Evolutionary conservation across 2,797 vertebrate species (phyloP).

Genomic region (Cetoscarus ocellatus): DNA sequence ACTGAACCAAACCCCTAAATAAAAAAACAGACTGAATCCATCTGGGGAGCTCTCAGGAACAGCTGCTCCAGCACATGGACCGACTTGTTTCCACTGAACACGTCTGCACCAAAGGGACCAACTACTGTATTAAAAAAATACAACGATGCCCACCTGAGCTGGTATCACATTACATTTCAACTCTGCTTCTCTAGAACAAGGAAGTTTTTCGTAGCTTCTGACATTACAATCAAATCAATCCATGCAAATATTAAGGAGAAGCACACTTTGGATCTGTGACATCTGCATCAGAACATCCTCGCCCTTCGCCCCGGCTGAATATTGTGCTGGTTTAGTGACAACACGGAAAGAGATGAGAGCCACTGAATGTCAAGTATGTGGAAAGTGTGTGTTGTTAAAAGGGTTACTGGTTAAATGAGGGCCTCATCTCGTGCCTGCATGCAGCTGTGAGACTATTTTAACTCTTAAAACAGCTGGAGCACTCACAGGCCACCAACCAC

Average conservation of each 20-base stretch:
- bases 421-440: conserved; percentile 15
- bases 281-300: neutral
- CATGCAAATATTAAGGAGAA: neutral
- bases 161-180: no score
- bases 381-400: conserved; percentile 42
- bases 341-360: conserved; percentile 21
- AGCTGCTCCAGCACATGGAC: conserved; percentile 36
- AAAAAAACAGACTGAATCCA: conserved; percentile 21
- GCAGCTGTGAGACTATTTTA: conserved; percentile 58
- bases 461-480: conserved; percentile 55
- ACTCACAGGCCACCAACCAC: conserved; percentile 32
- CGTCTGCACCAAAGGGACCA: conserved; percentile 3
- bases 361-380: conserved; percentile 23
- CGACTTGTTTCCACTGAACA: neutral
- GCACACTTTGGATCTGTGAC: neutral
- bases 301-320: neutral
- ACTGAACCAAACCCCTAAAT: conserved; percentile 27
- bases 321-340: neutral
- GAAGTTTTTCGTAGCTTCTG: neutral
- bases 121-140: neutral
- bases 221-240: neutral
- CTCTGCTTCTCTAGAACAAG: neutral
- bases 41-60: conserved; percentile 16
- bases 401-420: conserved; percentile 5
- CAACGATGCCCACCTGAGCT: neutral